Evolutionary conservation across 2,888 invertebrate species (phyloP).

Genomic region (Rhopalosiphum nymphaeae): DNA sequence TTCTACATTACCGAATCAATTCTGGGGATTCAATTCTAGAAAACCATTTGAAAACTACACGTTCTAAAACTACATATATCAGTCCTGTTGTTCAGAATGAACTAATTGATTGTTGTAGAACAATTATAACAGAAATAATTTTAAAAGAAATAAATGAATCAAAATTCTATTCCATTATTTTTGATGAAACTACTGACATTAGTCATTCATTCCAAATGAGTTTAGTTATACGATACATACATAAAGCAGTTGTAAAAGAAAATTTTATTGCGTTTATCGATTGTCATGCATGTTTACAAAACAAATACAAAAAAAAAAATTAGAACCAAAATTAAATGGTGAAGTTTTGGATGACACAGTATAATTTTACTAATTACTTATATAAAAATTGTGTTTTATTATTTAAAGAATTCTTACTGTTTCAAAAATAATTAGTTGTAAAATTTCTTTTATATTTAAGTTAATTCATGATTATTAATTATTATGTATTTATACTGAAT

Average conservation of each 20-base stretch:
- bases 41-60: conserved; percentile 1
- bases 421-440: too few relatives aligned
- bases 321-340: neutral
- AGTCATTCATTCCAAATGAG: neutral
- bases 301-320: neutral
- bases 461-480: too few relatives aligned
- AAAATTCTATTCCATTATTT: neutral
- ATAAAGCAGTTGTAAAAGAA: neutral
- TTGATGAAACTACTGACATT: conserved; percentile 1
- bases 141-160: conserved; percentile 13
- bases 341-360: neutral
- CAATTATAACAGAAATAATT: conserved; percentile 5
- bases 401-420: too few relatives aligned
- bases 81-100: conserved; percentile 11
- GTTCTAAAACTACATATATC: neutral
- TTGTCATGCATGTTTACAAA: neutral
- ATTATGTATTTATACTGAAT: too few relatives aligned
- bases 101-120: neutral
- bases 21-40: neutral
- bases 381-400: too few relatives aligned
- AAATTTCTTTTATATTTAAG: too few relatives aligned
- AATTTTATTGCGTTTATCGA: neutral
- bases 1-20: neutral
- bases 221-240: neutral
- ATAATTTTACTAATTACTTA: too few relatives aligned